phyloP scores from a whole-genome alignment of 2,797 vertebrate genomes.

The Pterois miles region DNA sequence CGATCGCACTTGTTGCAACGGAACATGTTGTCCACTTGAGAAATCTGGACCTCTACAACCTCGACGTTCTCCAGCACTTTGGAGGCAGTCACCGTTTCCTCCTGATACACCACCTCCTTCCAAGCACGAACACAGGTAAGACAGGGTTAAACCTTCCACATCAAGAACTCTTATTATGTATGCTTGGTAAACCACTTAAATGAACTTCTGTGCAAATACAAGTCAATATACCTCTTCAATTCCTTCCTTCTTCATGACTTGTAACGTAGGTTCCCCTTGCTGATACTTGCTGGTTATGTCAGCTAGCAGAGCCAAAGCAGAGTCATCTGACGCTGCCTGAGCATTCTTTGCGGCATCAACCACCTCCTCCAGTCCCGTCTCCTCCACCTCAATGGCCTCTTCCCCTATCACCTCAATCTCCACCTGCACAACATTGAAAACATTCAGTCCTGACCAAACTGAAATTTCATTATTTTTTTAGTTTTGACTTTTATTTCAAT shows the following conservation, averaged over 20 bases:
- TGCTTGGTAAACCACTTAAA: not conserved
- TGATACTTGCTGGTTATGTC: conserved; percentile 99
- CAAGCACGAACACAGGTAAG: conserved; percentile 9
- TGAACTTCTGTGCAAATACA: not conserved
- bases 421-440: conserved; percentile 70
- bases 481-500: no score
- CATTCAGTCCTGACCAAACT: not conserved
- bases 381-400: conserved; percentile 87
- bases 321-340: conserved; percentile 91
- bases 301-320: conserved; percentile 94
- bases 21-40: conserved; percentile 95
- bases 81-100: conserved; percentile 84
- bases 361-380: conserved; percentile 89
- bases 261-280: conserved; percentile 88
- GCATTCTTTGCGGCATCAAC: conserved; percentile 88
- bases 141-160: not conserved
- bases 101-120: conserved; percentile 82
- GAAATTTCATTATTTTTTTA: no score
- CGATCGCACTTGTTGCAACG: conserved; percentile 96
- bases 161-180: not conserved
- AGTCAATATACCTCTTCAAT: conserved; percentile 71
- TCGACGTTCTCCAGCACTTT: conserved; percentile 95
- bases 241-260: conserved; percentile 79
- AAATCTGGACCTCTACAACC: conserved; percentile 97
- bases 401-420: conserved; percentile 94